These are phyloP conservation scores for Neocrepidodera transversa DNA, from an alignment of 2,888 invertebrate species.

Conservation along the genomic window DNA sequence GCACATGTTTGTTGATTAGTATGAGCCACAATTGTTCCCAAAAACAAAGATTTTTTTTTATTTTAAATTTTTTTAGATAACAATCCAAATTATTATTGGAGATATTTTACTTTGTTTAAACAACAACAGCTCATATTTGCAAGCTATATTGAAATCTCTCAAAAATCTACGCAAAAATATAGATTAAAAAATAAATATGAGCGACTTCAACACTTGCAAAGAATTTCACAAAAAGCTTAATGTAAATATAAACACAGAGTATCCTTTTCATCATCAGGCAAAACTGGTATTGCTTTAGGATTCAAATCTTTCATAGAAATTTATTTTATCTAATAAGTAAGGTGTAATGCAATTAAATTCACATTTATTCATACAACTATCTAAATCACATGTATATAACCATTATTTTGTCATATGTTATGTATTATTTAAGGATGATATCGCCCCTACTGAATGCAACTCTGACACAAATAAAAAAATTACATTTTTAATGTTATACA, in stretches of 20 bases:
- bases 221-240: conserved; percentile 39
- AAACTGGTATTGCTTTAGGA: conserved; percentile 58
- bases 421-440: too few relatives aligned
- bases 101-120: not conserved
- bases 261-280: conserved; percentile 55
- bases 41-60: not conserved
- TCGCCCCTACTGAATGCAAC: too few relatives aligned
- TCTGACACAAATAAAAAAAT: too few relatives aligned
- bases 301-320: conserved; percentile 25
- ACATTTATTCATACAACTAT: too few relatives aligned
- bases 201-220: conserved; percentile 29
- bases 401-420: too few relatives aligned
- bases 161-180: not conserved
- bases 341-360: not conserved
- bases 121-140: not conserved
- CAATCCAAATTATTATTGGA: too few relatives aligned
- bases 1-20: conserved; percentile 38
- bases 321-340: not conserved
- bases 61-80: too few relatives aligned
- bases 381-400: too few relatives aligned
- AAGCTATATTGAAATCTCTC: not conserved
- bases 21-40: not conserved
- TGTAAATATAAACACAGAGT: conserved; percentile 51
- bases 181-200: conserved; percentile 6
- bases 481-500: too few relatives aligned